Evolutionary conservation across 2,888 invertebrate species (phyloP).

Genomic region (Apodemia duryi): DNA sequence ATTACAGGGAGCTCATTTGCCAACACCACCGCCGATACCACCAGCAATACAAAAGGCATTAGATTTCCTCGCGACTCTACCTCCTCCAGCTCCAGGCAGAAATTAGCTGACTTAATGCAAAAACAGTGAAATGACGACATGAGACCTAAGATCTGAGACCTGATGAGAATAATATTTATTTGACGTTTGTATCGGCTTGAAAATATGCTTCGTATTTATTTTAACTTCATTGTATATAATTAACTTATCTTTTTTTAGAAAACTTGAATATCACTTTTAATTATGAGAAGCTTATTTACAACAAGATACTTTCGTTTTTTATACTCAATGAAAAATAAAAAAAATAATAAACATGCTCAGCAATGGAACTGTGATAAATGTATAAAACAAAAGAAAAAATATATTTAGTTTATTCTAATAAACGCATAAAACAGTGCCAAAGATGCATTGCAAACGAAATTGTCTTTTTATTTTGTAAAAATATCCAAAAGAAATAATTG

Average conservation of each 20-base stretch:
- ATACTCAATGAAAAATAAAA: constrained; percentile 53
- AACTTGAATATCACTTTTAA: constrained; percentile 25
- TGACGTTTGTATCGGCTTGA: constrained; percentile 47
- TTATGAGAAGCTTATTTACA: constrained; percentile 40
- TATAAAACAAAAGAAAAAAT: constrained; percentile 46
- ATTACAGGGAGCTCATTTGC: constrained; percentile 84
- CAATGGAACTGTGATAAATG: constrained; percentile 76
- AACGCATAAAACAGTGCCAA: constrained; percentile 72
- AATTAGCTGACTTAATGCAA: constrained; percentile 37
- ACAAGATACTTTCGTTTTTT: constrained; percentile 39
- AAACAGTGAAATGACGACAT: constrained; percentile 21
- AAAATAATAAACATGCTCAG: constrained; percentile 57
- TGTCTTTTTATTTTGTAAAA: constrained; percentile 30
- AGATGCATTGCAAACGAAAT: constrained; percentile 65
- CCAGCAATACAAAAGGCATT: constrained; percentile 87
- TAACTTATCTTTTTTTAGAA: constrained; percentile 20
- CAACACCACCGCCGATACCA: constrained; percentile 87
- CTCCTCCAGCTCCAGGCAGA: constrained; percentile 67
- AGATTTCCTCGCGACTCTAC: constrained; percentile 83
- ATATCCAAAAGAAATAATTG: no score
- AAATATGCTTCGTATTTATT: constrained; percentile 36
- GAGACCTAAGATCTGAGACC: constrained; percentile 18
- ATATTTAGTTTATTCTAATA: constrained; percentile 53
- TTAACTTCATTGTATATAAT: constrained; percentile 25
- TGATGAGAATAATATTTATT: constrained; percentile 24